Evolutionary conservation across 2,113 vertebrate genomes (phyloP).

Genomic region (Corvus hawaiiensis): DNA sequence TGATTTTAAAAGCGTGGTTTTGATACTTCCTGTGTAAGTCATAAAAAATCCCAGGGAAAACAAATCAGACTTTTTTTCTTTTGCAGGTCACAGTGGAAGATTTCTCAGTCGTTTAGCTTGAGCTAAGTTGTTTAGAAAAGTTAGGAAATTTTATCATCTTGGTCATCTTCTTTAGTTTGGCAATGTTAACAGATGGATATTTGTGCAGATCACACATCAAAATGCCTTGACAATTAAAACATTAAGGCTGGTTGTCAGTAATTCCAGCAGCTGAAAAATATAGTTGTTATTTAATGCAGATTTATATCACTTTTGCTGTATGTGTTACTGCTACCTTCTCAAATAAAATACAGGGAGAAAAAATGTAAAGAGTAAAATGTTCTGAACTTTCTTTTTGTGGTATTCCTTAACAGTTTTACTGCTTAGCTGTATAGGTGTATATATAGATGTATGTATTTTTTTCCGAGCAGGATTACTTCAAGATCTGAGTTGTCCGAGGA

Average conservation of each 20-base stretch:
- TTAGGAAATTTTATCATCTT: background rate
- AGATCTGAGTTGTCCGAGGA: conserved; percentile 52
- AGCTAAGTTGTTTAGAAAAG: background rate
- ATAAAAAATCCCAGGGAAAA: background rate
- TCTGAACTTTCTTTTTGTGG: background rate
- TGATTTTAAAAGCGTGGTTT: background rate
- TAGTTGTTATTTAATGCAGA: background rate
- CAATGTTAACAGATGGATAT: background rate
- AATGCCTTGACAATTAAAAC: background rate
- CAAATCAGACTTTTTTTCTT: background rate
- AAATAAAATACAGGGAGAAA: background rate
- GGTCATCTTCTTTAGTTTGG: background rate
- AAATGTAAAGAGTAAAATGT: background rate
- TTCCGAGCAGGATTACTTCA: conserved; percentile 53
- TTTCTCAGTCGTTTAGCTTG: background rate
- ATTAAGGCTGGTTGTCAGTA: background rate
- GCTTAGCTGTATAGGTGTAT: background rate
- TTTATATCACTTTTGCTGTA: background rate
- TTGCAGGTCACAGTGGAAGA: background rate
- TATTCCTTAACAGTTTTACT: background rate
- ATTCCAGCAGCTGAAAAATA: background rate
- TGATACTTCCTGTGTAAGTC: background rate
- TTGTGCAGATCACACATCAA: background rate
- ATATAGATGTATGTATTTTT: background rate
- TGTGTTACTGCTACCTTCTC: background rate